Conservation (phyloP, 2,797 vertebrate genomes). For the Hylomyscus alleni region DNA sequence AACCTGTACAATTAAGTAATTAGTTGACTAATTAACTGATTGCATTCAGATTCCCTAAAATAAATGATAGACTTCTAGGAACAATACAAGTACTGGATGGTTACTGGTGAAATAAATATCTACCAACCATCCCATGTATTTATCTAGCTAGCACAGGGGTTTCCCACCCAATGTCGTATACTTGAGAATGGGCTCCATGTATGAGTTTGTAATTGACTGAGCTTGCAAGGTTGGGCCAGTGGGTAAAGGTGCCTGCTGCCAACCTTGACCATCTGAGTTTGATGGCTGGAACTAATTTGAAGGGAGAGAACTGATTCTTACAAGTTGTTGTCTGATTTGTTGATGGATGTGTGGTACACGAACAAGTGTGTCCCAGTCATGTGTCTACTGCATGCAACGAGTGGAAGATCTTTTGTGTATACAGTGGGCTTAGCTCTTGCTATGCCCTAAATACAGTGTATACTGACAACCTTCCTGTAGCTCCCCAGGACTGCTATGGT, state of each 20-base stretch:
- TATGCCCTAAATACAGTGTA: neutral
- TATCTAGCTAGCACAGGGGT: neutral
- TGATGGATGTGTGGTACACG: neutral
- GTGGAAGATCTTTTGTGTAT: neutral
- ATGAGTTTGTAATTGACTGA: neutral
- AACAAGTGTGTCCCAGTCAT: neutral
- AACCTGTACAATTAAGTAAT: neutral
- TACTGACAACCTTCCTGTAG: neutral
- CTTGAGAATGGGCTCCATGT: neutral
- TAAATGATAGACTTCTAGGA: neutral
- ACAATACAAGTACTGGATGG: neutral
- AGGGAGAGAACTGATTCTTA: neutral
- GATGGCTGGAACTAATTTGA: too few relatives aligned
- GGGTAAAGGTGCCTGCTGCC: neutral
- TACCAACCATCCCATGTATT: neutral
- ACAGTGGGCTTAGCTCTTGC: neutral
- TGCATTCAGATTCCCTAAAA: neutral
- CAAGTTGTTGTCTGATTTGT: neutral
- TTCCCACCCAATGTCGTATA: conserved; percentile 23
- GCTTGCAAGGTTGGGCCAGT: neutral
- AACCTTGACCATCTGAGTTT: neutral
- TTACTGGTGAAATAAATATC: neutral
- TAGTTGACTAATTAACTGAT: neutral
- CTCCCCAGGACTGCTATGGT: neutral
- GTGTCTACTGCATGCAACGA: neutral